A percentile compares a stretch with the other conserved stretches of the same genome.
Conservation (phyloP, 2,113 vertebrate species). For the Sisor rabdophorus region DNA sequence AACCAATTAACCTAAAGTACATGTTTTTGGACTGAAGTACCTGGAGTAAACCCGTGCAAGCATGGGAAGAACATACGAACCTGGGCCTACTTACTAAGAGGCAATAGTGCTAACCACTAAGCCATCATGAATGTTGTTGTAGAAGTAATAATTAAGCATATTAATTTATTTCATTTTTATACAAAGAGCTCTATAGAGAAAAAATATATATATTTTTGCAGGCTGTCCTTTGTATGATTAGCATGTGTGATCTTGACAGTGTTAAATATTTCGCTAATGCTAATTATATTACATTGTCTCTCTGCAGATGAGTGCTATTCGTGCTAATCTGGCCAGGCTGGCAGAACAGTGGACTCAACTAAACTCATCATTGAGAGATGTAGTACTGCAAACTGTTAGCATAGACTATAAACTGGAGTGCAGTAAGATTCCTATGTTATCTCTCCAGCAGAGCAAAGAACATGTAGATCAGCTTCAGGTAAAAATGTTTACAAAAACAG, state of each 20-base stretch:
- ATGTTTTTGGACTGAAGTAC: no score
- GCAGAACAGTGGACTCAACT: slow-evolving; percentile 69
- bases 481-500: slow-evolving; percentile 19
- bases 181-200: neutral
- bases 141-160: no score
- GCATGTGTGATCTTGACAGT: neutral
- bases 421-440: slow-evolving; percentile 61
- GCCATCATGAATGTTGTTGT: no score
- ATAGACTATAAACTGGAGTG: slow-evolving; percentile 67
- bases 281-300: slow-evolving; percentile 13
- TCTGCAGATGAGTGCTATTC: slow-evolving; percentile 62
- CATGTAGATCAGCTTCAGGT: slow-evolving; percentile 79
- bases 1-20: no score
- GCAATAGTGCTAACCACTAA: no score
- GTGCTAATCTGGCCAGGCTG: slow-evolving; percentile 57
- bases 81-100: no score
- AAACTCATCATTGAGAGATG: slow-evolving; percentile 63
- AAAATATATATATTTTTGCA: neutral
- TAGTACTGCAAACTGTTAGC: slow-evolving; percentile 61
- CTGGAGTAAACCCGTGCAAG: no score
- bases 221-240: neutral
- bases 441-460: slow-evolving; percentile 65
- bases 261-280: neutral
- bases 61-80: no score
- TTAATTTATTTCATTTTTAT: no score